Base-by-base conservation (phyloP, 2,888 invertebrate genomes). In the Polydrusus cervinus region DNA sequence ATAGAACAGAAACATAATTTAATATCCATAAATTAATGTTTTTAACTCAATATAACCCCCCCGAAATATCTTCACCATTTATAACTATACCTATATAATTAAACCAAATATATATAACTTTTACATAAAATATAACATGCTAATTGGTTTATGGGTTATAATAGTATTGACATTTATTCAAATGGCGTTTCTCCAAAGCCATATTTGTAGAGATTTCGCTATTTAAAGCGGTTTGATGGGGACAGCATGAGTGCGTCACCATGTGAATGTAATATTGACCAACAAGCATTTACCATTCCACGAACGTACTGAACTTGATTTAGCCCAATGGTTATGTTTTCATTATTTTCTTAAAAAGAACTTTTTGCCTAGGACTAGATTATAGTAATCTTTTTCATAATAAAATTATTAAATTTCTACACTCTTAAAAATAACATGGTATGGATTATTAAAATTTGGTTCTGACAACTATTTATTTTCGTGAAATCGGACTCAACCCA, bases 111-210 rank as follows among this genome's bases (percentile, higher is more conserved):
- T 25, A 79, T 79, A 79, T 78, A 78, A 78, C 76, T 78, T 76
- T 72, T 74, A 78, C 80, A 77, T 60, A 73, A 79, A n/a, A n/a
- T n/a, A 71, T 73, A 77, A 80, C 81, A 82, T 82, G 81, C 81
- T 81, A 81, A 81, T 80, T 51, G 34, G 73, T 65, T 65, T 70
- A 73, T 66, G 70, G 73, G 51, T 60, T 65, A 73, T 70, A 73
- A 65, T 77, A 68, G 51, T 71, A 71, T 74, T 68, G 68, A 71
- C 77, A 55, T 74, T 77, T 77, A 77, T 77, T 74, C 77, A 62
- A 69, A 67, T 74, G 62, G 74, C 77, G 77, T 76, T 18, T 60
- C 62, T 34, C 65, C 65, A 71, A 67, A 51, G 71, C 77, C 77
- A 74, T 77, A 74, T 74, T 74, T 71, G 74, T 68, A 38, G 51